phyloP scores from a whole-genome alignment of 2,113 vertebrate species.

The Labrus mixtus region DNA sequence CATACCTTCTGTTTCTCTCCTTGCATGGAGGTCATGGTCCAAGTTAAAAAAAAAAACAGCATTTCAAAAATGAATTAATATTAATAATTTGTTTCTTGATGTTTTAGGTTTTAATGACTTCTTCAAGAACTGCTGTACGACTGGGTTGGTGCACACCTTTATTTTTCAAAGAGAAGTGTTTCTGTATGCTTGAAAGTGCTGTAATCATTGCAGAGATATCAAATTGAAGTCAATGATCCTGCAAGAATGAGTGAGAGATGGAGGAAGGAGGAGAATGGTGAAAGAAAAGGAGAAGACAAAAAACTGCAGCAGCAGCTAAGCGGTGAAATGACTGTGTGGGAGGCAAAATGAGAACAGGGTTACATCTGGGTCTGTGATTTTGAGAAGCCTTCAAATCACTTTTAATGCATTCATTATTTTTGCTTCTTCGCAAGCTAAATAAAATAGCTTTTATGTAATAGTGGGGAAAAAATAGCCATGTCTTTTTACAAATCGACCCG shows the following conservation, averaged over 20 bases:
- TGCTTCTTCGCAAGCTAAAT: neutral
- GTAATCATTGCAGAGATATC: constrained; percentile 2
- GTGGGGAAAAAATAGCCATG: neutral
- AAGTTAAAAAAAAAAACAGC: too few relatives aligned
- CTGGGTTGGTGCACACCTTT: neutral
- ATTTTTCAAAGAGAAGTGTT: neutral
- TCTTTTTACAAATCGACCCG: neutral
- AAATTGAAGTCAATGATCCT: constrained; percentile 33
- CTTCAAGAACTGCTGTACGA: neutral
- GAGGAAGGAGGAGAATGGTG: neutral
- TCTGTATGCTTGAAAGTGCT: neutral
- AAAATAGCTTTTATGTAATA: neutral
- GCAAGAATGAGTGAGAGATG: neutral
- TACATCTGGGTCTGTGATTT: neutral
- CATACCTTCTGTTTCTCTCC: too few relatives aligned
- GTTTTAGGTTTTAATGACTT: too few relatives aligned
- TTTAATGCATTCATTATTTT: neutral
- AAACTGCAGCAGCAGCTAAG: neutral
- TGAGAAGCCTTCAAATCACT: constrained; percentile 3
- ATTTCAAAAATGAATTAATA: too few relatives aligned
- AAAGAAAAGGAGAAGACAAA: neutral
- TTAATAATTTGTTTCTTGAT: too few relatives aligned
- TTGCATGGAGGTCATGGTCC: too few relatives aligned
- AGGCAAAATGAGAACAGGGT: constrained; percentile 11
- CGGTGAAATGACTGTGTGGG: constrained; percentile 21